phyloP scores from a whole-genome alignment of 2,797 vertebrate genomes.

The Leptatherina wallacei region DNA sequence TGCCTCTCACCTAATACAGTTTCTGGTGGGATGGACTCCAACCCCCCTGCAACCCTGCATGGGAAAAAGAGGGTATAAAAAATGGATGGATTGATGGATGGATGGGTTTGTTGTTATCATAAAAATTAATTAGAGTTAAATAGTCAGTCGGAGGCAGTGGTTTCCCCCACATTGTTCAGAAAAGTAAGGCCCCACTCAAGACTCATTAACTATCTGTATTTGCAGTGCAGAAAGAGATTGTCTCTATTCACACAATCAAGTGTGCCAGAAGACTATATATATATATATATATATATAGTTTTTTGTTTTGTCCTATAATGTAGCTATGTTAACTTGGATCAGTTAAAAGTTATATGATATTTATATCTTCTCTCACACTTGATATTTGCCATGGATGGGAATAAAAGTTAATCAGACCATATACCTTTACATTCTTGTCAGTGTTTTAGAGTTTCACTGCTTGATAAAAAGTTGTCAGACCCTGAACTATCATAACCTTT shows the following conservation, averaged over 20 bases:
- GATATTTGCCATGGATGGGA: too few species aligned
- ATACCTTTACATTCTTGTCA: not conserved
- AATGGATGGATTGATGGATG: not conserved
- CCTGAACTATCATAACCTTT: not conserved
- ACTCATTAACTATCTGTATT: not conserved
- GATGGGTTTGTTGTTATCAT: not conserved
- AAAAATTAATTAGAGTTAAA: not conserved
- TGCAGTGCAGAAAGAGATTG: not conserved
- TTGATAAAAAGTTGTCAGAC: too few species aligned
- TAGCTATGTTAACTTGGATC: not conserved
- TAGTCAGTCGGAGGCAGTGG: not conserved
- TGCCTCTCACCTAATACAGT: not conserved
- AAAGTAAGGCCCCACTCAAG: not conserved
- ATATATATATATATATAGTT: too few species aligned
- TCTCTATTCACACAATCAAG: too few species aligned
- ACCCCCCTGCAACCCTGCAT: not conserved
- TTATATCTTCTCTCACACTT: not conserved
- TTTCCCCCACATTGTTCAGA: not conserved
- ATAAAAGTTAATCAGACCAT: not conserved
- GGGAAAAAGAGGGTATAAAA: not conserved
- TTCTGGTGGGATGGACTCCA: not conserved
- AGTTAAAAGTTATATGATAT: not conserved
- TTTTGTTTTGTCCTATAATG: not conserved
- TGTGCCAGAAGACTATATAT: too few species aligned
- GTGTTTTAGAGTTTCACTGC: too few species aligned